Percentiles rank a stretch among this genome's conserved stretches.
Conservation (phyloP, 1,140 invertebrate genomes). For the Drosophila nigromelanica region DNA sequence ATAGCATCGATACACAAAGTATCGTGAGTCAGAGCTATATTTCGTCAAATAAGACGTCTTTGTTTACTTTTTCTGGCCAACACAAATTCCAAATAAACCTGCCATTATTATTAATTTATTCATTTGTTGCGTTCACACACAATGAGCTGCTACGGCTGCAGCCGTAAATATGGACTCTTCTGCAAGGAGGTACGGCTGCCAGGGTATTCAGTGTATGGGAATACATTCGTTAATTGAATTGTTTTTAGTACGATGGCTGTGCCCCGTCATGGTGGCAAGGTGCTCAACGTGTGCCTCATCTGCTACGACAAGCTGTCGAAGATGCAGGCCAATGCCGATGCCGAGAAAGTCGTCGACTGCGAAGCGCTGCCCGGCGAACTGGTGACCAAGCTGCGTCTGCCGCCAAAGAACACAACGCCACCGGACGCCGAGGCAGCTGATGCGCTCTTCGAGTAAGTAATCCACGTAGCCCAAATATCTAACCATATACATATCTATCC, state of each 20-base stretch:
- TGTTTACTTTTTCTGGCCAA: slow-evolving; percentile 32
- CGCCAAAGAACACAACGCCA: slow-evolving; percentile 42
- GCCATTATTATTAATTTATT: not conserved
- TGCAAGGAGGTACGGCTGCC: slow-evolving; percentile 84
- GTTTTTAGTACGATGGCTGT: slow-evolving; percentile 85
- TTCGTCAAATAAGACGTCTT: slow-evolving; percentile 20
- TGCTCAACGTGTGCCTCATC: slow-evolving; percentile 73
- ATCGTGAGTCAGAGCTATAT: slow-evolving; percentile 19
- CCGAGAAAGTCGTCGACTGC: slow-evolving; percentile 67
- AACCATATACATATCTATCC: not conserved
- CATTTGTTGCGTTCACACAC: not conserved
- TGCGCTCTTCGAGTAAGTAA: slow-evolving; percentile 60
- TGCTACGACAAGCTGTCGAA: slow-evolving; percentile 76
- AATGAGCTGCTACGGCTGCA: slow-evolving; percentile 85
- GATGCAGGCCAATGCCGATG: slow-evolving; percentile 55
- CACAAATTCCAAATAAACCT: not conserved
- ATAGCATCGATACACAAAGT: not conserved
- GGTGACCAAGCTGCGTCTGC: slow-evolving; percentile 52
- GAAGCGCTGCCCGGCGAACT: slow-evolving; percentile 70
- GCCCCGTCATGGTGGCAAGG: slow-evolving; percentile 64
- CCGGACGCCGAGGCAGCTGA: slow-evolving; percentile 68
- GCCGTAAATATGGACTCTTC: slow-evolving; percentile 85
- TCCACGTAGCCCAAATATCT: too few species aligned
- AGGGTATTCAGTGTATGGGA: not conserved
- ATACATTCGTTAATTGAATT: not conserved